Conservation (phyloP, 2,113 vertebrate genomes). For the Menidia beryllina region DNA sequence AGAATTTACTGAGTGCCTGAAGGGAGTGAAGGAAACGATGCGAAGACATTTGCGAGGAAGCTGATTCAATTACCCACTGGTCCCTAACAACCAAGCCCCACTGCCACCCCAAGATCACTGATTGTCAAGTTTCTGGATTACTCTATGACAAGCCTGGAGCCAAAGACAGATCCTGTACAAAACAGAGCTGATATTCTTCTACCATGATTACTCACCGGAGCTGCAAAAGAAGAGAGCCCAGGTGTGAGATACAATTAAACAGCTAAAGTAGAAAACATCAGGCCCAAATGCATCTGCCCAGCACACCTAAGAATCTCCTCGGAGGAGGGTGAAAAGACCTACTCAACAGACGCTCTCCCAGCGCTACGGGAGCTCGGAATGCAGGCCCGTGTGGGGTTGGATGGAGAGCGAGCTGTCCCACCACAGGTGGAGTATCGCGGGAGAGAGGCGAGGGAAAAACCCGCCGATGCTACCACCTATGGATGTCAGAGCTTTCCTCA, state of each 20-base stretch:
- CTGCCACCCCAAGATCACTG: background rate
- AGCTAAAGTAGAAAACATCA: background rate
- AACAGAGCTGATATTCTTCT: background rate
- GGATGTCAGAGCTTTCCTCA: background rate
- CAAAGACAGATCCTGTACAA: background rate
- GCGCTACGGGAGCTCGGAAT: background rate
- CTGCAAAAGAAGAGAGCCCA: background rate
- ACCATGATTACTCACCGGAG: constrained; percentile 18
- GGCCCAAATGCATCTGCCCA: no score
- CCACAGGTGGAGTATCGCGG: background rate
- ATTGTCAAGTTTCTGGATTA: constrained; percentile 28
- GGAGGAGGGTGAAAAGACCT: background rate
- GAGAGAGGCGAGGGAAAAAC: background rate
- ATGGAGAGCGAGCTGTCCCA: background rate
- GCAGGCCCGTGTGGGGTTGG: background rate
- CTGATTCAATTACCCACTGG: constrained; percentile 24
- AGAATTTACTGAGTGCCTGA: constrained; percentile 23
- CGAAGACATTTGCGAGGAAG: constrained; percentile 18
- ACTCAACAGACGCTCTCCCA: background rate
- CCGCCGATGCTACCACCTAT: background rate
- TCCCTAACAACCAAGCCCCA: constrained; percentile 13
- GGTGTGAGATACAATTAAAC: background rate
- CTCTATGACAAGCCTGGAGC: constrained; percentile 9
- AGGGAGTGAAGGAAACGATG: constrained; percentile 12
- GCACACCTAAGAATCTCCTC: no score